phyloP scores from a whole-genome alignment of 2,113 vertebrate genomes.

The Dasyprocta punctata region DNA sequence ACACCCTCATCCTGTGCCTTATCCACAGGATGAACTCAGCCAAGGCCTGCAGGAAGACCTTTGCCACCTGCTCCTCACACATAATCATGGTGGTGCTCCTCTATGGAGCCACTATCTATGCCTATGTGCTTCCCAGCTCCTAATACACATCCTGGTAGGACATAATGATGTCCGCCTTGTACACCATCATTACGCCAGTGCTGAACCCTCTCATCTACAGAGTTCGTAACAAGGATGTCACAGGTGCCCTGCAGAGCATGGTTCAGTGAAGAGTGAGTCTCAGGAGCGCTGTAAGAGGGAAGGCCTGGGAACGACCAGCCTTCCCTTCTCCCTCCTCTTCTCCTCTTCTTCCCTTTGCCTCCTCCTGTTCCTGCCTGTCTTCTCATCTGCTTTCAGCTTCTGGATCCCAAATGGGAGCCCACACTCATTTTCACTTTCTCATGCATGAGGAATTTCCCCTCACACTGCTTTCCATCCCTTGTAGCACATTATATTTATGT shows the following conservation, averaged over 20 bases:
- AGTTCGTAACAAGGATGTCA: background rate
- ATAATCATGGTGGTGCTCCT: background rate
- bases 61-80: background rate
- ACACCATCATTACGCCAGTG: constrained; percentile 28
- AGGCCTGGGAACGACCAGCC: too few relatives aligned
- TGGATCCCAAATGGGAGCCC: fast-evolving
- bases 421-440: background rate
- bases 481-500: background rate
- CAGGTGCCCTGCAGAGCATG: background rate
- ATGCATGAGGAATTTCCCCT: background rate
- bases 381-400: too few relatives aligned
- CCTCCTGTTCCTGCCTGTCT: background rate
- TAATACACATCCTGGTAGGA: background rate
- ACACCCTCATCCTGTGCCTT: background rate
- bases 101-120: background rate
- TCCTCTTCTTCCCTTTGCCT: fast-evolving
- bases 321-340: too few relatives aligned
- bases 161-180: background rate
- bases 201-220: background rate
- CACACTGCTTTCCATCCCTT: background rate
- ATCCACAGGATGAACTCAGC: background rate
- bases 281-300: background rate
- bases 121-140: background rate
- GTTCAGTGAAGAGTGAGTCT: background rate
- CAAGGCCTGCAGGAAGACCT: background rate